Conservation (phyloP, 2,797 vertebrate genomes). For the Heliangelus exortis region DNA sequence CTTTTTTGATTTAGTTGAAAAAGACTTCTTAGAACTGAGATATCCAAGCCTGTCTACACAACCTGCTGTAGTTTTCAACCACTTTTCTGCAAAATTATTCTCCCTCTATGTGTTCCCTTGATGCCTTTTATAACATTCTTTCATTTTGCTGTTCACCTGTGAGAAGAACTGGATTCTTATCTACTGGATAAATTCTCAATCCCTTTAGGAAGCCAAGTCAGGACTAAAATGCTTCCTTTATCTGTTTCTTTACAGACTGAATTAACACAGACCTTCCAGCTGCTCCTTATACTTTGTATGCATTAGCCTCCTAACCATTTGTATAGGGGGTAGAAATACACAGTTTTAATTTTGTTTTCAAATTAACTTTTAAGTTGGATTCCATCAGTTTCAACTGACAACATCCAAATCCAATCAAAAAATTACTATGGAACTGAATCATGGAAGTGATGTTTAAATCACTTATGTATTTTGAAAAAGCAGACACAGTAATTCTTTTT, state of each 20-base stretch:
- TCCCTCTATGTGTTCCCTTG: not conserved
- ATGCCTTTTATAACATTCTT: not conserved
- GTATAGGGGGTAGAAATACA: not conserved
- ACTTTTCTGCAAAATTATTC: not conserved
- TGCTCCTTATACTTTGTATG: not conserved
- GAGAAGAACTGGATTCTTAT: not conserved
- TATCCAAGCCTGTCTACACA: not conserved
- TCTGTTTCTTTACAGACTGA: rapidly evolving
- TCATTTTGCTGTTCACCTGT: not conserved
- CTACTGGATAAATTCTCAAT: not conserved
- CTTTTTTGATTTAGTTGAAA: not conserved
- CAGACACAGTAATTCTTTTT: not conserved
- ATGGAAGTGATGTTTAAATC: not conserved
- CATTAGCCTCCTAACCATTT: not conserved
- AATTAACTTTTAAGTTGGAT: not conserved
- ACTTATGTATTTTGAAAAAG: not conserved
- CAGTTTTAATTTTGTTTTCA: not conserved
- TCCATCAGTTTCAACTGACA: not conserved
- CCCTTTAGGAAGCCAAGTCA: not conserved
- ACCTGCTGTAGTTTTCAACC: not conserved
- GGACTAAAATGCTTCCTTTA: not conserved
- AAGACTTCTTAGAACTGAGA: not conserved
- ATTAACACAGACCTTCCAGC: not conserved
- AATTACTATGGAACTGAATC: not conserved
- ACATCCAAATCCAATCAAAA: not conserved